Percentiles rank a stretch among this genome's conserved stretches.
Conservation (phyloP, 2,888 invertebrate species). For the Nomada lathburiana region DNA sequence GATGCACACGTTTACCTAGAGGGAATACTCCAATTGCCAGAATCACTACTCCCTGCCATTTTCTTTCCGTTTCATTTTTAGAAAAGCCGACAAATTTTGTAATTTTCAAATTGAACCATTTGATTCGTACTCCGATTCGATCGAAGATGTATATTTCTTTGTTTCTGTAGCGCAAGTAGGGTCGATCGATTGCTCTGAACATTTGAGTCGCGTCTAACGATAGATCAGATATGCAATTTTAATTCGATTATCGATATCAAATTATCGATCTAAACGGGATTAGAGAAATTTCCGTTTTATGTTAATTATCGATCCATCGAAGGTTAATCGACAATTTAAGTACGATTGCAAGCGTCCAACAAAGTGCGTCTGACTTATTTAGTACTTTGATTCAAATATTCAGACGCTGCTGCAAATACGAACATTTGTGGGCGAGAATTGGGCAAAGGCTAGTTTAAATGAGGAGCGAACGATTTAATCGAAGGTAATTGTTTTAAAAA, state of each 20-base stretch:
- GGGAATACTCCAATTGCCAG: slow-evolving; percentile 36
- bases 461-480: not conserved
- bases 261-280: slow-evolving; percentile 31
- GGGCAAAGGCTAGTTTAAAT: not conserved
- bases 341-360: not conserved
- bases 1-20: slow-evolving; percentile 53
- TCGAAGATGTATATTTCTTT: not conserved
- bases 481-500: not conserved
- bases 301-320: slow-evolving; percentile 37
- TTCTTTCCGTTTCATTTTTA: not conserved
- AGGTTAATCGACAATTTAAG: slow-evolving; percentile 6
- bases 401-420: not conserved
- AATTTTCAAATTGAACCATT: too few relatives aligned
- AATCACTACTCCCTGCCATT: slow-evolving; percentile 9
- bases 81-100: not conserved
- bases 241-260: slow-evolving; percentile 38
- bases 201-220: not conserved
- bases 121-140: not conserved
- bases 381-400: not conserved
- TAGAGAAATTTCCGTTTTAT: not conserved
- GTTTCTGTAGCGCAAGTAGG: not conserved
- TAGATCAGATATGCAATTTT: not conserved
- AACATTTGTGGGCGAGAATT: not conserved
- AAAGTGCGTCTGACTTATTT: not conserved
- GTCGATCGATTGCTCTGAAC: not conserved